Percentiles rank a stretch among this genome's conserved stretches.
Conservation (phyloP, 2,797 vertebrate genomes). For the Stomatorhinus walkeri region DNA sequence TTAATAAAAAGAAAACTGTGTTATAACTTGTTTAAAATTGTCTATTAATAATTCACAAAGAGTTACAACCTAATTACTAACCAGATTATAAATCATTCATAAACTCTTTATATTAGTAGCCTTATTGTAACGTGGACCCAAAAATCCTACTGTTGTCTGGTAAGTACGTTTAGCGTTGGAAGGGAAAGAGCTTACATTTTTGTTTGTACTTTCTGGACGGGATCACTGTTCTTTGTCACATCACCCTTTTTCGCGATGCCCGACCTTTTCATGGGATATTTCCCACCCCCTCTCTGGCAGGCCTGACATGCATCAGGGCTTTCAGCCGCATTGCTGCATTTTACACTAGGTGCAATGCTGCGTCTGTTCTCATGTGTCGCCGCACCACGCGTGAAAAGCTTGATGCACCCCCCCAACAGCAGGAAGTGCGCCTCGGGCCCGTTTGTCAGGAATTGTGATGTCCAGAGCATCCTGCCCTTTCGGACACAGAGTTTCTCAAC, state of each 20-base stretch:
- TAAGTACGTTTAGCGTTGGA: background rate
- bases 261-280: background rate
- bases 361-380: background rate
- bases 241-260: background rate
- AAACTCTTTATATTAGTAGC: background rate
- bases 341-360: background rate
- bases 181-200: background rate
- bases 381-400: background rate
- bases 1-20: background rate
- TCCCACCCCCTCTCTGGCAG: background rate
- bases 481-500: background rate
- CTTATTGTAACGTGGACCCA: background rate
- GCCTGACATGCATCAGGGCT: background rate
- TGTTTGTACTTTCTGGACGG: background rate
- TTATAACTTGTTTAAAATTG: background rate
- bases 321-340: background rate
- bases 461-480: background rate
- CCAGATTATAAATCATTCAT: background rate
- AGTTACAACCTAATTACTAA: background rate
- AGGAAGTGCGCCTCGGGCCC: background rate
- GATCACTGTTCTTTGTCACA: background rate
- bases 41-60: background rate
- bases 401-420: too few relatives aligned
- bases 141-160: background rate
- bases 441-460: background rate